phyloP scores from a whole-genome alignment of 2,888 invertebrate genomes.

The Amiota minor region DNA sequence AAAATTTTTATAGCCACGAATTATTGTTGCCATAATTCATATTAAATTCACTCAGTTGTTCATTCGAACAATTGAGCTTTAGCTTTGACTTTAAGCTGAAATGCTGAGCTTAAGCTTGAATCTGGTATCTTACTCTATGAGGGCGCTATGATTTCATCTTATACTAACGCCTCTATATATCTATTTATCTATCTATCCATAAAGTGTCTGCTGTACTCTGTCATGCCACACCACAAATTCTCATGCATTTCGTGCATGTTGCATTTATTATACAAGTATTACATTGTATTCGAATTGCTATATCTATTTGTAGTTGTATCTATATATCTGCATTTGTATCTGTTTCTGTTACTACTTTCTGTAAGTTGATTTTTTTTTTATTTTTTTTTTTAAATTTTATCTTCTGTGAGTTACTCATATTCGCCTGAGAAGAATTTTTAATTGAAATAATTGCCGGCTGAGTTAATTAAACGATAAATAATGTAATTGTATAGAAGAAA shows the following conservation, averaged over 20 bases:
- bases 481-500: constrained; percentile 70
- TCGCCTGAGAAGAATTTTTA: constrained; percentile 71
- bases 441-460: constrained; percentile 74
- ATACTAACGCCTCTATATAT: too few species aligned
- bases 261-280: not conserved
- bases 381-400: not conserved
- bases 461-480: constrained; percentile 74
- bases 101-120: too few species aligned
- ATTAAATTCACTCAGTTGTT: too few species aligned
- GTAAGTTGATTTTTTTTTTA: not conserved
- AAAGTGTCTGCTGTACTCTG: not conserved
- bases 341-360: not conserved
- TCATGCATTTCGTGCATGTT: constrained; percentile 9
- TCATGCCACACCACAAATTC: not conserved
- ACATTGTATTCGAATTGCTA: too few species aligned
- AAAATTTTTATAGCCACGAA: not conserved
- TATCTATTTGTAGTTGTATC: too few species aligned
- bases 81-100: too few species aligned
- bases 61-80: too few species aligned
- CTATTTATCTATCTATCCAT: not conserved
- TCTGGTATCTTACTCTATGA: too few species aligned
- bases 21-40: too few species aligned
- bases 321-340: not conserved
- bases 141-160: too few species aligned
- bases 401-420: constrained; percentile 65